Conservation (phyloP, 35 echinoderm and acorn worm genomes). For the Lytechinus variegatus region DNA sequence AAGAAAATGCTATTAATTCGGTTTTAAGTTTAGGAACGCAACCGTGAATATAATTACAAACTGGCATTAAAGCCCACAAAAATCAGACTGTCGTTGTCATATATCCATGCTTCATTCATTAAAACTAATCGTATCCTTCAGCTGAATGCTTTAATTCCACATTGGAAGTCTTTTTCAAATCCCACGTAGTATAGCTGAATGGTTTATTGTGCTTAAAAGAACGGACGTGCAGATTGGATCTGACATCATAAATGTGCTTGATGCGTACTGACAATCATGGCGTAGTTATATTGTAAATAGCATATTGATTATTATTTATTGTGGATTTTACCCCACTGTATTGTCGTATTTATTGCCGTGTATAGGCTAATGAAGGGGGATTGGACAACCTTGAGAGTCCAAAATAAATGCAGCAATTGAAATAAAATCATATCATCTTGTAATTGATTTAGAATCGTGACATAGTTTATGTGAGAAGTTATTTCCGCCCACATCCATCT, state of each 20-base stretch:
- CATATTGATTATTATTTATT: background rate
- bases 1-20: background rate
- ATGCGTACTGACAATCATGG: background rate
- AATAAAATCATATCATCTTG: background rate
- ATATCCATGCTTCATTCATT: background rate
- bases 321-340: background rate
- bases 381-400: background rate
- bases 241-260: background rate
- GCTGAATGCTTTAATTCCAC: background rate
- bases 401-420: background rate
- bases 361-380: background rate
- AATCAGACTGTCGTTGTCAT: background rate
- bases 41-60: background rate
- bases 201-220: background rate
- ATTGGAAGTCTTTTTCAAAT: background rate
- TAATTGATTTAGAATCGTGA: background rate
- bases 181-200: background rate
- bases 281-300: background rate
- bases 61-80: background rate
- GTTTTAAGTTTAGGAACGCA: background rate
- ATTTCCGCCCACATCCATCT: no score
- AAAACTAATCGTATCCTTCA: background rate
- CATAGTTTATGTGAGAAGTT: background rate
- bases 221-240: background rate
- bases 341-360: background rate